Percentiles rank a stretch among this genome's conserved stretches.
These are phyloP conservation scores for Gymnosoma rotundatum DNA, from an alignment of 2,888 invertebrate species.

Conservation along the genomic window DNA sequence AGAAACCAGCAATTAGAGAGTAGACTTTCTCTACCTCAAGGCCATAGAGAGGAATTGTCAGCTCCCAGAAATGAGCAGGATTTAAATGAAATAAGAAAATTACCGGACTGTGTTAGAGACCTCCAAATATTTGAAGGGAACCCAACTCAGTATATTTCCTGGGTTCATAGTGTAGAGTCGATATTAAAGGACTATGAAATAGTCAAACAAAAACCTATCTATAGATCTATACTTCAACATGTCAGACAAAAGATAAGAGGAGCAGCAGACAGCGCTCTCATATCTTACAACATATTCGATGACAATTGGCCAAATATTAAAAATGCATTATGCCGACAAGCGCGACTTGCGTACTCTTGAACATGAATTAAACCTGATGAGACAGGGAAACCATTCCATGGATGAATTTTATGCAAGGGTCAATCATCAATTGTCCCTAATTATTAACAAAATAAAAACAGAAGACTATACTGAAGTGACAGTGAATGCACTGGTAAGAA, in stretches of 20 bases:
- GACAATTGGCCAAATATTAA: constrained; percentile 68
- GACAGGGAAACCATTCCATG: constrained; percentile 21
- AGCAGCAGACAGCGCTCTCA: constrained; percentile 52
- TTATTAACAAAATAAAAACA: constrained; percentile 71
- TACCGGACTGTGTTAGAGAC: constrained; percentile 62
- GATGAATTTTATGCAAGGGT: constrained; percentile 64
- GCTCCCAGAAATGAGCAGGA: constrained; percentile 42
- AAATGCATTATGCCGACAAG: constrained; percentile 71
- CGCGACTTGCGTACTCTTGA: constrained; percentile 67
- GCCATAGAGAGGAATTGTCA: background rate
- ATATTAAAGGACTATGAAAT: constrained; percentile 60
- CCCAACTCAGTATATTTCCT: constrained; percentile 64
- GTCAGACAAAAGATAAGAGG: constrained; percentile 61
- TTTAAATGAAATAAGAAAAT: constrained; percentile 36
- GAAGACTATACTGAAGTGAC: constrained; percentile 68
- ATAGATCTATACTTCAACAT: constrained; percentile 61
- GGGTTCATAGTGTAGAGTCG: constrained; percentile 60
- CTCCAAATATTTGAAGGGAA: constrained; percentile 60
- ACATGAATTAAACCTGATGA: constrained; percentile 57
- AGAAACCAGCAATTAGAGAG: constrained; percentile 6
- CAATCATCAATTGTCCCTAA: constrained; percentile 67
- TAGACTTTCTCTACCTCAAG: background rate
- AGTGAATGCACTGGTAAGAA: constrained; percentile 57
- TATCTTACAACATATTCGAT: constrained; percentile 62
- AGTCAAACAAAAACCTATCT: constrained; percentile 57